phyloP scores from a whole-genome alignment of 2,888 invertebrate species.

The Lysandra coridon region DNA sequence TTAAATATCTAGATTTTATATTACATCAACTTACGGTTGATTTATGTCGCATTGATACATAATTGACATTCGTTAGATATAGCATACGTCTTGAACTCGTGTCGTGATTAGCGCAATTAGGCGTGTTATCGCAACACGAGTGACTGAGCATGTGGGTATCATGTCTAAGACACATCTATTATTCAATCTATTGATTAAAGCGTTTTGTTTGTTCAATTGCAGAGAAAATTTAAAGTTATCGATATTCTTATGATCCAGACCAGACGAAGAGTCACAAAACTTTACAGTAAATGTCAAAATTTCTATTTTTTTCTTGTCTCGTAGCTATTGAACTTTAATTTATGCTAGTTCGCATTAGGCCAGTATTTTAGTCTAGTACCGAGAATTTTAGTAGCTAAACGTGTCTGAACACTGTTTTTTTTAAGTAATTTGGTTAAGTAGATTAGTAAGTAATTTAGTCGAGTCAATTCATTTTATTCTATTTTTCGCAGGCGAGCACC shows the following conservation, averaged over 20 bases:
- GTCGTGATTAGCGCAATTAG: conserved; percentile 48
- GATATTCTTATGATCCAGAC: conserved; percentile 11
- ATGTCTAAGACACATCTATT: conserved; percentile 22
- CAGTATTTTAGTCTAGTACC: no score
- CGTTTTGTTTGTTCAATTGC: neutral
- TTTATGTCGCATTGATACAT: neutral
- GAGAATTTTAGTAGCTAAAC: no score
- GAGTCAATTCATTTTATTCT: no score
- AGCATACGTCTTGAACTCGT: conserved; percentile 31
- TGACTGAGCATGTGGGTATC: conserved; percentile 44
- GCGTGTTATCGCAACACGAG: conserved; percentile 49
- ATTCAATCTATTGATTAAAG: neutral
- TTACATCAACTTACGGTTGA: neutral
- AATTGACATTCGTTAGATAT: conserved; percentile 17
- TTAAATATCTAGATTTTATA: neutral
- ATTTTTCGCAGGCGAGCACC: no score
- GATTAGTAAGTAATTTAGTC: no score
- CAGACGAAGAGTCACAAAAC: neutral
- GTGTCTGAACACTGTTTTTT: no score
- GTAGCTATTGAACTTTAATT: no score
- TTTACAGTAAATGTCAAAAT: no score
- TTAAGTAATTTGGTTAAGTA: no score
- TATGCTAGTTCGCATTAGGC: no score
- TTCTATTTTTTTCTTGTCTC: no score
- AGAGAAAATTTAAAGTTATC: neutral